These are phyloP conservation scores for Hemithea aestivaria DNA, from an alignment of 2,888 invertebrate genomes.

Conservation along the genomic window DNA sequence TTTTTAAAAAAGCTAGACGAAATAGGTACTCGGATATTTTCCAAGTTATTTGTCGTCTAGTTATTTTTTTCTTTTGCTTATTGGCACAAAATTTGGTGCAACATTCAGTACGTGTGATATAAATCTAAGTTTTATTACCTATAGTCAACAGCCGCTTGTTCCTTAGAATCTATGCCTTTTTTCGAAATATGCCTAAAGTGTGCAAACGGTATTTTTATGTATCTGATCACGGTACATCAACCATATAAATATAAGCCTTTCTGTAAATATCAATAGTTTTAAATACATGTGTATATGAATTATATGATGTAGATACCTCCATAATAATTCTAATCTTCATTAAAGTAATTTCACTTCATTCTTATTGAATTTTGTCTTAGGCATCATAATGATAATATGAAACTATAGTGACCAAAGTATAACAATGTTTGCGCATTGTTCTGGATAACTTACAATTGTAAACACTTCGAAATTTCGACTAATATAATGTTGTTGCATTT, in stretches of 20 bases:
- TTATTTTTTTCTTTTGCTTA: not conserved
- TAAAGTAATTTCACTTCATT: constrained; percentile 19
- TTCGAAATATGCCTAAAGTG: constrained; percentile 5
- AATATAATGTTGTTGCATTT: too few species aligned
- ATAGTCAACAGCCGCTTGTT: constrained; percentile 23
- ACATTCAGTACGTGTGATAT: constrained; percentile 20
- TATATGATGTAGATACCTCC: constrained; percentile 26
- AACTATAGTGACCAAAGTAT: constrained; percentile 17
- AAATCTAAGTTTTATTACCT: constrained; percentile 16
- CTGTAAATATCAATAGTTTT: constrained; percentile 29
- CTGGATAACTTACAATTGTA: constrained; percentile 77
- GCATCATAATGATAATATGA: constrained; percentile 12
- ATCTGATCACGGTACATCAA: constrained; percentile 14
- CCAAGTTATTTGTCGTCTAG: not conserved
- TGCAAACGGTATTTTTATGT: constrained; percentile 10
- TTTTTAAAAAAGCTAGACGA: not conserved
- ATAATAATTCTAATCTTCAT: constrained; percentile 23
- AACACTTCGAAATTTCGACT: constrained; percentile 32
- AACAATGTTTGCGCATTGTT: constrained; percentile 53
- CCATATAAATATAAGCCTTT: constrained; percentile 21
- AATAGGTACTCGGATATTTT: too few species aligned
- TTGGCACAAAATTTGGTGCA: constrained; percentile 8
- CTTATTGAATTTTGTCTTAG: constrained; percentile 17
- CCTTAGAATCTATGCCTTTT: constrained; percentile 18
- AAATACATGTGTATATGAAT: constrained; percentile 27